These are phyloP conservation scores for Pleuronectes platessa DNA, from an alignment of 2,113 vertebrate genomes.

Conservation along the genomic window DNA sequence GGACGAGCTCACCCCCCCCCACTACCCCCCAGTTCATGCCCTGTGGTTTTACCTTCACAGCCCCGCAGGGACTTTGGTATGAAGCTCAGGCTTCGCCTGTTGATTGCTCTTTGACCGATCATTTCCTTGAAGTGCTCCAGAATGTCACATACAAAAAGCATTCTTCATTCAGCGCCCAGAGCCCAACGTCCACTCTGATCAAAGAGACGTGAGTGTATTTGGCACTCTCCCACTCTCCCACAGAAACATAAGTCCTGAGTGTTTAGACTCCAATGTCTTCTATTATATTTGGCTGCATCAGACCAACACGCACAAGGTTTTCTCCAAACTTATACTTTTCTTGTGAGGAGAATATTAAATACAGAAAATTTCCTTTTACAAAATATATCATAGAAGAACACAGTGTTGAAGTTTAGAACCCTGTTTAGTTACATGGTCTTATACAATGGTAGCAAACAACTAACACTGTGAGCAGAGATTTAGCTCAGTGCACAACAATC, in stretches of 20 bases:
- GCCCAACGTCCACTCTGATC: constrained; percentile 40
- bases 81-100: constrained; percentile 65
- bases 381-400: not conserved
- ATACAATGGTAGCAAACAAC: constrained; percentile 8
- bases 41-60: constrained; percentile 68
- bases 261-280: constrained; percentile 58
- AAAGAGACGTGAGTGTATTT: constrained; percentile 62
- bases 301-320: constrained; percentile 4
- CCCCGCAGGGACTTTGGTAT: constrained; percentile 67
- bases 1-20: not conserved
- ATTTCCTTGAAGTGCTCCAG: constrained; percentile 76
- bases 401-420: not conserved
- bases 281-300: constrained; percentile 34
- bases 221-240: constrained; percentile 47
- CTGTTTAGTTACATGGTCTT: not conserved
- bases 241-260: constrained; percentile 58
- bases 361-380: not conserved
- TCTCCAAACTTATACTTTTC: not conserved
- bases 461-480: constrained; percentile 7
- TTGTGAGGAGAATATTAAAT: not conserved
- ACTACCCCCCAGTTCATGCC: constrained; percentile 15
- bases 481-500: not conserved
- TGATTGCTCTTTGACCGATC: constrained; percentile 81
- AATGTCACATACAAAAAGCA: constrained; percentile 77
- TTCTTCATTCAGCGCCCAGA: constrained; percentile 64